A percentile compares a stretch with the other conserved stretches of the same genome.
phyloP scores from a whole-genome alignment of 2,888 invertebrate genomes.

The Stratiomys singularior region DNA sequence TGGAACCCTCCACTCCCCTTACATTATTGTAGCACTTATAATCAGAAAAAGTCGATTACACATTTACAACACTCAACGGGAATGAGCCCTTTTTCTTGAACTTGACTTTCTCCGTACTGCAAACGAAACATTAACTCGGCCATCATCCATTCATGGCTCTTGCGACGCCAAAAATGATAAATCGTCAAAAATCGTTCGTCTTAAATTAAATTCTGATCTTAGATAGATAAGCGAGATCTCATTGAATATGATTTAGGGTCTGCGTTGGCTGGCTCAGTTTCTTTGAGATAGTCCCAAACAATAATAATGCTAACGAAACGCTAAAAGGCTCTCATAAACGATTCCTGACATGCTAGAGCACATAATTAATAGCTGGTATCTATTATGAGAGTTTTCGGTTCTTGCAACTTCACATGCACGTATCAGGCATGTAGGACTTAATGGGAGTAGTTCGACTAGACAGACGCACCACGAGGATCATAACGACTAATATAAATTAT shows the following conservation, averaged over 20 bases:
- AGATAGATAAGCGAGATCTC: conserved; percentile 39
- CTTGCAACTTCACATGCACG: background rate
- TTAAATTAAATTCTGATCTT: conserved; percentile 37
- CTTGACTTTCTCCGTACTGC: too few relatives aligned
- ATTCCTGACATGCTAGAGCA: conserved; percentile 23
- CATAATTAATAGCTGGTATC: conserved; percentile 37
- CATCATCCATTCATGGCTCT: background rate
- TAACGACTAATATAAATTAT: background rate
- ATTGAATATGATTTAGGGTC: conserved; percentile 40
- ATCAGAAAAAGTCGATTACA: too few relatives aligned
- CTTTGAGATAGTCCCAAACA: conserved; percentile 6
- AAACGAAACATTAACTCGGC: background rate
- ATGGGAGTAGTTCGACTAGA: background rate
- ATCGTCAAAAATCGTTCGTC: conserved; percentile 41
- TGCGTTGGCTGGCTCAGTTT: background rate
- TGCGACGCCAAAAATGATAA: conserved; percentile 19
- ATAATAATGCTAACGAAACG: conserved; percentile 17
- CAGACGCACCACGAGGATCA: background rate
- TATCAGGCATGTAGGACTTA: too few relatives aligned
- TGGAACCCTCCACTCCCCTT: too few relatives aligned
- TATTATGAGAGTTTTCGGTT: conserved; percentile 1
- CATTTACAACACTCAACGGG: too few relatives aligned
- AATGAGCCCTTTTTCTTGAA: too few relatives aligned
- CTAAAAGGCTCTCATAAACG: conserved; percentile 41
- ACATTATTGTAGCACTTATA: too few relatives aligned